Base-by-base conservation (phyloP, 2,797 vertebrate genomes). In the Enteromius treurensis region DNA sequence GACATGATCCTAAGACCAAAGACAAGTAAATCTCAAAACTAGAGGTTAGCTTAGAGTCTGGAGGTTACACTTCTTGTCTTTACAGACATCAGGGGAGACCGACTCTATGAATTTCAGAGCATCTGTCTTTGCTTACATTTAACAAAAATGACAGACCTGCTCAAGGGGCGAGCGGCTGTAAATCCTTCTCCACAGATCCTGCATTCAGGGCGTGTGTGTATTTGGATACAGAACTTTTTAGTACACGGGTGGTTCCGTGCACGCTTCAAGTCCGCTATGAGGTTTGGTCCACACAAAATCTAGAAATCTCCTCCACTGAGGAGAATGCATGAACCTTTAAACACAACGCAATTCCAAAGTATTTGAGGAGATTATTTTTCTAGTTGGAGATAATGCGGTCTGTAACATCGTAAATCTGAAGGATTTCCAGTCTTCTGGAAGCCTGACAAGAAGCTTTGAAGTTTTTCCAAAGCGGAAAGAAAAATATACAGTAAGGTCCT, bases 281-380 rank as follows among this genome's bases (percentile, higher is more conserved):
- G 40, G 53, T 69, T 70, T 62, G 14, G 7, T 65, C 45, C 8
- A 10, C 21, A 64, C 58, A 34, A 75, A 75, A 69, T 21, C 40
- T 60, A 60, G 2, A 83, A 78, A 70, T 78, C 75, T 60, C 21
- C 29, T 78, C 26, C 65, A 8, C 64, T n/a, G 26, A 64, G 55
- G 19, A 19, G 29, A 83, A 60, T 8, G 26, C 13, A 2, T 77
- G 51, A 69, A 70, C 74, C 13, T 83, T 76, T 77, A 77, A 77
- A 77, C 51, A 58, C 49, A 68, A 64, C 7, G 19, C 64, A 58
- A 47, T 81, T 74, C 69, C 42, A 53, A 65, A 82, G 74, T 60
- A 77, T 83, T 45, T 70, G 26, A 77, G 73, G 13, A 76, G 81
- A 67, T 82, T 82, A 67, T 82, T 82, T 82, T 77, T 82, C 49